Base-by-base conservation (phyloP, 2,113 vertebrate genomes). In the Atractosteus spatula region DNA sequence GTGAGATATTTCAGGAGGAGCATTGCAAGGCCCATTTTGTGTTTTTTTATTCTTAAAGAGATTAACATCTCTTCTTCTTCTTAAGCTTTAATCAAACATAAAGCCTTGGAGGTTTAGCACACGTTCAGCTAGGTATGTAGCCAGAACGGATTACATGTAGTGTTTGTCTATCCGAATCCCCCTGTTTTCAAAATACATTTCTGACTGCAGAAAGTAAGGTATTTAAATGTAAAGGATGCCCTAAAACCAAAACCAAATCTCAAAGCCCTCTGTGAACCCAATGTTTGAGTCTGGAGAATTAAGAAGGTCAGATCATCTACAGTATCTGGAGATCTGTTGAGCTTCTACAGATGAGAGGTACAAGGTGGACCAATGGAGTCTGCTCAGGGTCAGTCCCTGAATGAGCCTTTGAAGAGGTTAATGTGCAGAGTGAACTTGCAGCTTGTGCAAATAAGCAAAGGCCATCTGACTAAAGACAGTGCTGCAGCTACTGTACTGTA, bases 341-440 rank as follows among this genome's bases (percentile, higher is more conserved):
- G 59, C 62, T 54, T 68, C 66, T 43, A 55, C 56, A n/a, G 43
- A 7, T 62, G 72, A 54, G n/a, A 68, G 41, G 57, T 16, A 62
- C 44, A 62, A 68, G 41, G 44, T 45, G 61, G 41, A 51, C 5
- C 10, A 61, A 29, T 17, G 13, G 41, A 74, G 51, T n/a, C 29
- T 62, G 43, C 56, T 45, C 12, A 8, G 45, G 45, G 72, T 56
- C 13, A 6, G 16, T 47, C 72, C 14, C 72, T 45, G 57, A 56
- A 42, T 68, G 17, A 5, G 14, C 43, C 16, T 44, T 68, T 44
- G 41, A 67, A 61, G 64, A 73, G 65, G 71, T 73, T 51, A 73
- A 66, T 66, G 66, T 16, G 64, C 44, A 42, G 41, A 42, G 62
- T 72, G 47, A 72, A 64, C 47, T 42, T 29, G 42, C 41, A 29